These are phyloP conservation scores for Rhinogobius similis DNA, from an alignment of 2,113 vertebrate species.

Conservation along the genomic window DNA sequence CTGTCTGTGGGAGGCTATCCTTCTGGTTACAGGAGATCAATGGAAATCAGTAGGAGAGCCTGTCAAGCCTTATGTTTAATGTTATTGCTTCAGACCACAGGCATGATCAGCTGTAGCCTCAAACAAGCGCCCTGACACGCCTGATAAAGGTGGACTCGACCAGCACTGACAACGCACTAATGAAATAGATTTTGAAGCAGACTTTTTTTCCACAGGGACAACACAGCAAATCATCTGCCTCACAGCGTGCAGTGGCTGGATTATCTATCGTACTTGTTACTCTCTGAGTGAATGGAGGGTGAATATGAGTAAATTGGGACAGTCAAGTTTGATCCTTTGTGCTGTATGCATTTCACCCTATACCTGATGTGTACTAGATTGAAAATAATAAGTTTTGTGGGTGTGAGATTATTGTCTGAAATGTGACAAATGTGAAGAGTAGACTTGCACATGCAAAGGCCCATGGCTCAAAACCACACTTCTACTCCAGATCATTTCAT, in stretches of 20 bases:
- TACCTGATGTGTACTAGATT: too few relatives aligned
- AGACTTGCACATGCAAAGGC: too few relatives aligned
- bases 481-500: too few relatives aligned
- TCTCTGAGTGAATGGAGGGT: too few relatives aligned
- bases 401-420: too few relatives aligned
- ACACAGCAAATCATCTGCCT: neutral
- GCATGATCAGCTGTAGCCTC: conserved; percentile 2
- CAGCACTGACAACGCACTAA: neutral
- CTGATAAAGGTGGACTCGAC: neutral
- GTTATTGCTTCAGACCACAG: neutral
- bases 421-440: too few relatives aligned
- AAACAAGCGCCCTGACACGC: neutral
- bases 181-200: neutral
- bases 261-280: too few relatives aligned
- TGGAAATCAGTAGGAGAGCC: neutral
- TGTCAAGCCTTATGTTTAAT: conserved; percentile 1
- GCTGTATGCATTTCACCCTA: too few relatives aligned
- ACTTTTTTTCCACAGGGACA: neutral
- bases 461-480: too few relatives aligned
- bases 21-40: neutral
- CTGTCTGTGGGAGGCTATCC: neutral
- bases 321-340: too few relatives aligned
- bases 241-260: neutral
- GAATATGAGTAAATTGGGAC: too few relatives aligned
- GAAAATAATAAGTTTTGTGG: too few relatives aligned